phyloP scores from a whole-genome alignment of 2,113 vertebrate genomes.

The Mastomys natalensis region DNA sequence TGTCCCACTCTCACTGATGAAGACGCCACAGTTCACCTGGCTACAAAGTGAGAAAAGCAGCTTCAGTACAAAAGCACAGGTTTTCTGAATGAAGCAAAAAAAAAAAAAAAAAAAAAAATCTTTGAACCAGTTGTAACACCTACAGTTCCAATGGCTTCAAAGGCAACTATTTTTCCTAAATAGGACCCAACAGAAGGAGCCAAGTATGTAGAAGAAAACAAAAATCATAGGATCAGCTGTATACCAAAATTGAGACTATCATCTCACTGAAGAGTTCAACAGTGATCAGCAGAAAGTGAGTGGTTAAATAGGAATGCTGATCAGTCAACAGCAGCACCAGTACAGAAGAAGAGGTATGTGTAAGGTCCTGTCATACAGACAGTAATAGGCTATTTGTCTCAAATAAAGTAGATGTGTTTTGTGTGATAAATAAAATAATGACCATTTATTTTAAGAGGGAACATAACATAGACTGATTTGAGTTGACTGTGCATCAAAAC shows the following conservation, averaged over 20 bases:
- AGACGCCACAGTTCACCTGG: not conserved
- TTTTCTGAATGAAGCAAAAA: not conserved
- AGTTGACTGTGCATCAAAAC: not conserved
- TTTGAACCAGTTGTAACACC: not conserved
- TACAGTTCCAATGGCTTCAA: not conserved
- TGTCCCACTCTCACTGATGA: not conserved
- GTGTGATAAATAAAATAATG: not conserved
- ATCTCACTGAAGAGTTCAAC: not conserved
- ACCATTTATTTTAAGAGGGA: not conserved
- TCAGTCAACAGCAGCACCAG: not conserved
- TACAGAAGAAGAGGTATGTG: not conserved
- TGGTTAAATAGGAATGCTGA: rapidly evolving
- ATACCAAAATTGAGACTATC: not conserved
- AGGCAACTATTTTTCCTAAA: too few species aligned
- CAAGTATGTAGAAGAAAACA: not conserved
- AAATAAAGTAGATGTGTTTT: not conserved
- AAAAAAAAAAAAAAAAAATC: not conserved
- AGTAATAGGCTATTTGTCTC: too few species aligned
- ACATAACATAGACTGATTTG: not conserved
- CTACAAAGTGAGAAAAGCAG: not conserved
- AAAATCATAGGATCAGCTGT: not conserved
- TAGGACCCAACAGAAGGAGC: not conserved
- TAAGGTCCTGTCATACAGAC: too few species aligned
- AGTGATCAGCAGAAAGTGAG: not conserved
- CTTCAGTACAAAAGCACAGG: not conserved